These are phyloP conservation scores for Lysiphlebus fabarum DNA, from an alignment of 1,140 invertebrate genomes.

Conservation along the genomic window DNA sequence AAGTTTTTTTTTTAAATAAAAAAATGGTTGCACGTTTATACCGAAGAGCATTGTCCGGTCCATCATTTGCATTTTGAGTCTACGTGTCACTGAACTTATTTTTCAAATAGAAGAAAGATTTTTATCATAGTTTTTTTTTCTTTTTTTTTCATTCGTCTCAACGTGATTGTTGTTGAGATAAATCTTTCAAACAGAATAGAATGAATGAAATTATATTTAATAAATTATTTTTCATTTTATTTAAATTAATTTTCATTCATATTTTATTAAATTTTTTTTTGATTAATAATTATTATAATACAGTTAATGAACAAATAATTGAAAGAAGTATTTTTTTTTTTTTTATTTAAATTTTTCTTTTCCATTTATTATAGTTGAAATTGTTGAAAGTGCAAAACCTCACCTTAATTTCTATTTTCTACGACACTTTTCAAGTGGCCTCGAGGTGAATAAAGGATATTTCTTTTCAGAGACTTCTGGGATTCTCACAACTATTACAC, in stretches of 20 bases:
- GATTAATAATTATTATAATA: background rate
- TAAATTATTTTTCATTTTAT: background rate
- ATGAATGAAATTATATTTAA: background rate
- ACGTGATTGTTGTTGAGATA: background rate
- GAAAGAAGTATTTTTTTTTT: background rate
- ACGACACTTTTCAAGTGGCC: slow-evolving; percentile 24
- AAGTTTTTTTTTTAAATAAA: slow-evolving; percentile 2
- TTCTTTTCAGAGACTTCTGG: slow-evolving; percentile 21
- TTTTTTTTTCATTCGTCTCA: background rate
- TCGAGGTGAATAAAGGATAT: slow-evolving; percentile 17
- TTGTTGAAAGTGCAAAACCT: slow-evolving; percentile 1
- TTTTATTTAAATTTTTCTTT: slow-evolving; percentile 2
- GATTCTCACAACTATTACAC: slow-evolving; percentile 5
- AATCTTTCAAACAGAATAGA: background rate
- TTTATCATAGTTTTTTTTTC: background rate
- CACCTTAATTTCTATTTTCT: slow-evolving; percentile 4
- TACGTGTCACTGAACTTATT: slow-evolving; percentile 5
- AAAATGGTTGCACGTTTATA: background rate
- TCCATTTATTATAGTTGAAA: background rate
- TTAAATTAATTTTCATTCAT: background rate
- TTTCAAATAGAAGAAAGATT: background rate
- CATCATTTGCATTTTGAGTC: slow-evolving; percentile 1
- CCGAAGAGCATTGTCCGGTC: background rate
- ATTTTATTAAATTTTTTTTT: no score
- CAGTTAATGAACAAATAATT: background rate